Evolutionary conservation across 1,140 invertebrate species (phyloP).

Genomic region (Rhagoletis zephyria): DNA sequence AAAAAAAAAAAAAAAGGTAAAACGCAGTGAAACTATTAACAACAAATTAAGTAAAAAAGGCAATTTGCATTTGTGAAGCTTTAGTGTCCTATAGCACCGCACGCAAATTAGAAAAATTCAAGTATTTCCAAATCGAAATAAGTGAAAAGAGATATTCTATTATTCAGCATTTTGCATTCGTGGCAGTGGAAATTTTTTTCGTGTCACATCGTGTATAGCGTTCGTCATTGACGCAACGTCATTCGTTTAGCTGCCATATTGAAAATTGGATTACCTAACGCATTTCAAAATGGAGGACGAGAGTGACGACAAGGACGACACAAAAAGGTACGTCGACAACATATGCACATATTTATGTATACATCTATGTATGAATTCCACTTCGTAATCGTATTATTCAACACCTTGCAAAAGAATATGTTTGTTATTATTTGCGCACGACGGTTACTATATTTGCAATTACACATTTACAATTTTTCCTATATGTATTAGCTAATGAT

Average conservation of each 20-base stretch:
- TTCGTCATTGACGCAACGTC: conserved; percentile 36
- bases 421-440: background rate
- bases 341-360: too few species aligned
- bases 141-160: conserved; percentile 5
- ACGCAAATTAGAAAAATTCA: background rate
- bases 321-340: conserved; percentile 77
- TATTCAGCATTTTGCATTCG: background rate
- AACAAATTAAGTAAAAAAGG: conserved; percentile 4
- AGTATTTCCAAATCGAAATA: background rate
- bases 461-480: too few species aligned
- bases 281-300: conserved; percentile 77
- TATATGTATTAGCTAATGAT: too few species aligned
- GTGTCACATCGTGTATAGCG: conserved; percentile 11
- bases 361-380: background rate
- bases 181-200: conserved; percentile 25
- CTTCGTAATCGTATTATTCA: conserved; percentile 29
- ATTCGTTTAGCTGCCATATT: conserved; percentile 34
- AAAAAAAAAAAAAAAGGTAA: conserved; percentile 16
- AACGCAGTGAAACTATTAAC: too few species aligned
- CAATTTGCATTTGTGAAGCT: background rate
- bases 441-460: background rate
- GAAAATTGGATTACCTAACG: conserved; percentile 64
- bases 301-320: conserved; percentile 80
- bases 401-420: background rate
- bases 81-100: background rate